Percentiles rank a stretch among this genome's conserved stretches.
Conservation (phyloP, 2,888 invertebrate species). For the Drosophila antonietae region DNA sequence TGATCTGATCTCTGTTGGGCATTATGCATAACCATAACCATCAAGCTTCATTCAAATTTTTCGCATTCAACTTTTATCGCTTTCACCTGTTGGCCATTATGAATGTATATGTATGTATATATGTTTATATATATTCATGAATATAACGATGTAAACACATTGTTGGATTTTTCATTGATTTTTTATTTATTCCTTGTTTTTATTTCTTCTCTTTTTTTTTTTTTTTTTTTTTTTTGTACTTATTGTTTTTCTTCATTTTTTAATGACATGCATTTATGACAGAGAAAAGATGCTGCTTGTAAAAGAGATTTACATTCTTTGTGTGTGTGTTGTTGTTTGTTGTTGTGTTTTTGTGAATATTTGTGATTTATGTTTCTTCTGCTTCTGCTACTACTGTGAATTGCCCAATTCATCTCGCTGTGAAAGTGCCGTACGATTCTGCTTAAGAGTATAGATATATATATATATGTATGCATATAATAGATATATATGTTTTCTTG, state of each 20-base stretch:
- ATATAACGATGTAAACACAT: slow-evolving; percentile 32
- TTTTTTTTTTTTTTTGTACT: slow-evolving; percentile 69
- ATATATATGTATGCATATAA: background rate
- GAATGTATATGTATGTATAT: slow-evolving; percentile 20
- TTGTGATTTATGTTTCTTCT: slow-evolving; percentile 52
- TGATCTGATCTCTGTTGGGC: slow-evolving; percentile 29
- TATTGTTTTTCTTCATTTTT: slow-evolving; percentile 80
- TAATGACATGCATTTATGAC: slow-evolving; percentile 84
- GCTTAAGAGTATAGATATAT: slow-evolving; percentile 35
- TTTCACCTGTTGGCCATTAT: slow-evolving; percentile 64
- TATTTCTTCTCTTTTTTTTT: slow-evolving; percentile 63
- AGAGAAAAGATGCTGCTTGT: slow-evolving; percentile 68
- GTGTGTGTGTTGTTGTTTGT: slow-evolving; percentile 46
- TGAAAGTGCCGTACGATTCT: slow-evolving; percentile 71
- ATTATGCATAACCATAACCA: slow-evolving; percentile 47
- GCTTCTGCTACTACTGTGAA: slow-evolving; percentile 35
- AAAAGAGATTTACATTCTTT: slow-evolving; percentile 73
- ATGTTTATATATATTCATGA: slow-evolving; percentile 1
- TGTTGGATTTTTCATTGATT: slow-evolving; percentile 72
- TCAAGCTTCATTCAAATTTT: slow-evolving; percentile 22
- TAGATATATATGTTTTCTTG: slow-evolving; percentile 16
- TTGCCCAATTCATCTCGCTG: slow-evolving; percentile 63
- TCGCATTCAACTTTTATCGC: slow-evolving; percentile 43
- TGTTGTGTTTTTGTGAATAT: slow-evolving; percentile 37
- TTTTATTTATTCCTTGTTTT: slow-evolving; percentile 70